Conservation (phyloP, 2,888 invertebrate genomes). For the Cephus nigrinus region DNA sequence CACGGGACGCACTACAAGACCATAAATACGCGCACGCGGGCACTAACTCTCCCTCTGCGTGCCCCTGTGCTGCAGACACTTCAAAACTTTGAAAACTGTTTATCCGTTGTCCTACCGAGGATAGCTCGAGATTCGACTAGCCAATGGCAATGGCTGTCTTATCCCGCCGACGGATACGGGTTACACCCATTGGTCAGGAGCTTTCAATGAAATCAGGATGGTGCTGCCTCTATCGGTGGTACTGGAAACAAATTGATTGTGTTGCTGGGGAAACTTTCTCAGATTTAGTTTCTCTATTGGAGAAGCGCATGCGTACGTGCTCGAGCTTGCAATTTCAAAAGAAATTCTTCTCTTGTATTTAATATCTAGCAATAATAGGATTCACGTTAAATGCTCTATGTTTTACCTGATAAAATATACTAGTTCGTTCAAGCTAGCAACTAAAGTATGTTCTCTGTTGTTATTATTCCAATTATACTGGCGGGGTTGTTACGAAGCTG, state of each 20-base stretch:
- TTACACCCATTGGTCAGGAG: constrained; percentile 35
- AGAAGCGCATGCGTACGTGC: neutral
- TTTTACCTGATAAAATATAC: neutral
- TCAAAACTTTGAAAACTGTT: constrained; percentile 47
- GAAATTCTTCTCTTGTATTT: constrained; percentile 1
- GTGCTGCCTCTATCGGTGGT: constrained; percentile 23
- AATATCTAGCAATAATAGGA: neutral
- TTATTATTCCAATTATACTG: neutral
- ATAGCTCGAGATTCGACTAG: constrained; percentile 17
- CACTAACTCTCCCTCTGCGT: constrained; percentile 32
- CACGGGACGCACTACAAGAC: constrained; percentile 31
- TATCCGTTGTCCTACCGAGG: constrained; percentile 39
- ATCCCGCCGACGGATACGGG: constrained; percentile 52
- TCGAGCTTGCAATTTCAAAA: constrained; percentile 2
- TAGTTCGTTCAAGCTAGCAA: neutral
- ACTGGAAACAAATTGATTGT: constrained; percentile 24
- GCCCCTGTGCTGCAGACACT: constrained; percentile 29
- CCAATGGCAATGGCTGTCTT: constrained; percentile 38
- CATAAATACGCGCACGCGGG: constrained; percentile 37
- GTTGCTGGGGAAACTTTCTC: constrained; percentile 48
- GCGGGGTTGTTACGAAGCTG: neutral
- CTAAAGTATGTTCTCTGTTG: neutral
- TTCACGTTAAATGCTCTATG: neutral
- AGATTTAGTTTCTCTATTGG: constrained; percentile 17
- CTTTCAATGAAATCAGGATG: neutral